Evolutionary conservation across 53 echinoderm and acorn worm species (phyloP).

Genomic region (Zoroaster sp.): DNA sequence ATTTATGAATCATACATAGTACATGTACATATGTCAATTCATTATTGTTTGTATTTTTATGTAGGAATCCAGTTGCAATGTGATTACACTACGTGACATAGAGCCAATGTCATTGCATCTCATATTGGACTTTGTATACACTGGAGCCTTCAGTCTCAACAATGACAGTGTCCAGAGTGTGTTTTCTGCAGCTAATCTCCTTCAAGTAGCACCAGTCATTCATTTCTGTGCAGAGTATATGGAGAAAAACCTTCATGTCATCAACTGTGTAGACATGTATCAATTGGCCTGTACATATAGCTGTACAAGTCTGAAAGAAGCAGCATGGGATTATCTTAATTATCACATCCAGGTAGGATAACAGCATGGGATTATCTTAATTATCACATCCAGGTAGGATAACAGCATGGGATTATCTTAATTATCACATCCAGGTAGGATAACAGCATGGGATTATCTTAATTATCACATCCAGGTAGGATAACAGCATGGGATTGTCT

Average conservation of each 20-base stretch:
- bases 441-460: too few species aligned
- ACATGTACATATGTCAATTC: too few species aligned
- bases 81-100: conserved; percentile 54
- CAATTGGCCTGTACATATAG: conserved; percentile 61
- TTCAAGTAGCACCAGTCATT: conserved; percentile 72
- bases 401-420: too few species aligned
- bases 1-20: too few species aligned
- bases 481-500: too few species aligned
- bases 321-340: conserved; percentile 83
- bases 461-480: too few species aligned
- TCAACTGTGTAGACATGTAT: conserved; percentile 82
- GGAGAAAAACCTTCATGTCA: conserved; percentile 69
- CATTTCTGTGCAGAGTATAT: conserved; percentile 82
- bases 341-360: conserved; percentile 52
- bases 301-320: conserved; percentile 58
- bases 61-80: conserved; percentile 19
- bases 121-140: conserved; percentile 78
- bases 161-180: conserved; percentile 73
- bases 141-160: conserved; percentile 59
- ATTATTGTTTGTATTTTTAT: too few species aligned
- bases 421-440: too few species aligned
- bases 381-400: background rate
- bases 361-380: background rate
- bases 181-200: conserved; percentile 67
- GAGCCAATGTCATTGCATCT: conserved; percentile 57